Base-by-base conservation (phyloP, 1,140 invertebrate genomes). In the Ctenoplectra terminalis region DNA sequence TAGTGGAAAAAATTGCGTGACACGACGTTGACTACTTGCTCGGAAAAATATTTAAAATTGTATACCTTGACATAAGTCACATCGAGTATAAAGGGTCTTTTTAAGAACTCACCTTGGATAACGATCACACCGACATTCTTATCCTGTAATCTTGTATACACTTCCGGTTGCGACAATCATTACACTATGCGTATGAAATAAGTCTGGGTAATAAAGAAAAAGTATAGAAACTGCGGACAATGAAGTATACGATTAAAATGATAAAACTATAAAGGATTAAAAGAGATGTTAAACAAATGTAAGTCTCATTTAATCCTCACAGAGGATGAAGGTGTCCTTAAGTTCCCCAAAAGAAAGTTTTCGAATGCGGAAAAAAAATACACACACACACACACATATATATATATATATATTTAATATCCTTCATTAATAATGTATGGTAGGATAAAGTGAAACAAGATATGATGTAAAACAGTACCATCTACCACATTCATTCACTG, bases 111-210 rank as follows among this genome's bases (percentile, higher is more conserved):
- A 63, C 77, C 70, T 80, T 80, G 77, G 29, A 73, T 50, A 37
- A 56, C 4, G 43, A 61, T 73, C 26, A 58, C 52, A 37, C 40
- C 34, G 26, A 40, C 48, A 50, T 73, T 63, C 54, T 67, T 84
- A 74, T 15, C 63, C 43, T 20, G 40, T 40, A 84, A 81, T 85
- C 83, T 85, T 85, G 40, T 29, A 50, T 40, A 71, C 26, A 74
- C 66, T 85, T 85, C 84, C 84, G 76, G 84, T 85, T 81, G 37
- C 70, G 84, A 85, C 77, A 76, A 43, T 71, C 56, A 43, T 50
- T 63, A 80, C 17, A 69, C 63, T 31, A 67, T 81, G 61, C 31
- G 56, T 56, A 52, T 52, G 64, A 69, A 84, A 85, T 70, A 67
- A 84, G 70, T 81, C 60, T 37, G 70, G 4, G 54, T 60, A 29